These are phyloP conservation scores for human DNA, from an alignment of 2,113 vertebrate genomes.

Conservation along the genomic window DNA sequence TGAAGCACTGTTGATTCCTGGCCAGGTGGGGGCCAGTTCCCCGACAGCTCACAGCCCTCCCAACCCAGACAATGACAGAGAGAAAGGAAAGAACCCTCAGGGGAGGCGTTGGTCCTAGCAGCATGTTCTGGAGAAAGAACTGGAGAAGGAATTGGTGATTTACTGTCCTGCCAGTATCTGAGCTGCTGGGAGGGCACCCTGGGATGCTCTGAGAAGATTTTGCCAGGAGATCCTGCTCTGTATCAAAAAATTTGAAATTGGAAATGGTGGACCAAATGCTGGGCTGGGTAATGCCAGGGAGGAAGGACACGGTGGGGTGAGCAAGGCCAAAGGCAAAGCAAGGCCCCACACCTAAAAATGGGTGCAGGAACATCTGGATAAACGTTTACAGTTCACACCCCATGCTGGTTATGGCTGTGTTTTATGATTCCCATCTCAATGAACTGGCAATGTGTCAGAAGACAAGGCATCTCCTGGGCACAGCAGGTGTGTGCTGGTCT, in stretches of 20 bases:
- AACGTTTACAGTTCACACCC: fast-evolving
- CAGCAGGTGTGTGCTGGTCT: fast-evolving
- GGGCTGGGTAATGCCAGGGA: background rate
- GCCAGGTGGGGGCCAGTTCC: background rate
- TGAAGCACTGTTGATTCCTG: no score
- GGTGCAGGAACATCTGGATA: fast-evolving
- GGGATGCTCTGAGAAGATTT: background rate
- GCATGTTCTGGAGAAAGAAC: background rate
- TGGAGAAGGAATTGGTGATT: background rate
- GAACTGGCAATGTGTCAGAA: fast-evolving
- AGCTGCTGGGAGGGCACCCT: background rate
- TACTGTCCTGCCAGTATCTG: background rate
- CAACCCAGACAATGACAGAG: background rate
- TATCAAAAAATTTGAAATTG: background rate
- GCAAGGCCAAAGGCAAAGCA: background rate
- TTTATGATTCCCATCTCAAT: fast-evolving
- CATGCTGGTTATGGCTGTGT: fast-evolving
- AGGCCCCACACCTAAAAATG: fast-evolving
- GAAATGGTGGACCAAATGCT: background rate
- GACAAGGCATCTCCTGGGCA: fast-evolving
- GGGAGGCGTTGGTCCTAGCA: background rate
- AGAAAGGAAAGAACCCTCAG: background rate
- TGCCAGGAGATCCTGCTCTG: background rate
- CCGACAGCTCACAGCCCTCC: background rate
- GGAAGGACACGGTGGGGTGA: fast-evolving